Evolutionary conservation across 2,113 vertebrate genomes (phyloP), one percentile per base, ranked within the genome.

Genomic region (Sinosuthora webbiana): DNA sequence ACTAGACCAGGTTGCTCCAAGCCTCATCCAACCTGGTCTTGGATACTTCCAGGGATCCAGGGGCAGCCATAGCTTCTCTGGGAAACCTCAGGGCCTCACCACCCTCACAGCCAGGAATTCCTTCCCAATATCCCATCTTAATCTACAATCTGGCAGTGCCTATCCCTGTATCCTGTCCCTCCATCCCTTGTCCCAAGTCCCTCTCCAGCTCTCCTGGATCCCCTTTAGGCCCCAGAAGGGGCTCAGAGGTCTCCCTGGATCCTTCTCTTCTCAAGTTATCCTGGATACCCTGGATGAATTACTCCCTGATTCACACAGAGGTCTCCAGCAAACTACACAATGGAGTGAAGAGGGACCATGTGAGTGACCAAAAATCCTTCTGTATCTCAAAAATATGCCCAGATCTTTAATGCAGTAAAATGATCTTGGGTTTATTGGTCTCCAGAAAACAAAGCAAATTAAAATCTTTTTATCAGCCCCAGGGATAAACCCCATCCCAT

Each of bases 21-120:
- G 16, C 7, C 30, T 35, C 0, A 0, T 55, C 62, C 78, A 63
- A 0, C 11, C 25, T 53, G 37, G 13, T 52, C 70, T 76, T 60
- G 70, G 63, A 31, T 25, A 62, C 15, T 90, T 1, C 41, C 79
- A 76, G 47, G 31, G 12, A 42, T 56, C 41, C n/a, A 64, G 47
- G 8, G 4, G 3, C 39, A 53, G 45, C 21, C 47, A 69, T 63
- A 47, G 30, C 30, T 55, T 6, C 47, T 76, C 63, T 47, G 41
- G n/a, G 7, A 0, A 83, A 0, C 4, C 30, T 55, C n/a, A 89
- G 47, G 18, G 15, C 3, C 13, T 68, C 11, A 0, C 13, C 39
- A 41, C 17, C 14, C 55, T 49, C 63, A 3, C 8, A 68, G n/a
- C 0, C 0, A 83, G 0, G 0, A 55, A 63, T 55, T 71, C 13